phyloP scores from a whole-genome alignment of 2,113 vertebrate genomes.

The Orcinus orca region DNA sequence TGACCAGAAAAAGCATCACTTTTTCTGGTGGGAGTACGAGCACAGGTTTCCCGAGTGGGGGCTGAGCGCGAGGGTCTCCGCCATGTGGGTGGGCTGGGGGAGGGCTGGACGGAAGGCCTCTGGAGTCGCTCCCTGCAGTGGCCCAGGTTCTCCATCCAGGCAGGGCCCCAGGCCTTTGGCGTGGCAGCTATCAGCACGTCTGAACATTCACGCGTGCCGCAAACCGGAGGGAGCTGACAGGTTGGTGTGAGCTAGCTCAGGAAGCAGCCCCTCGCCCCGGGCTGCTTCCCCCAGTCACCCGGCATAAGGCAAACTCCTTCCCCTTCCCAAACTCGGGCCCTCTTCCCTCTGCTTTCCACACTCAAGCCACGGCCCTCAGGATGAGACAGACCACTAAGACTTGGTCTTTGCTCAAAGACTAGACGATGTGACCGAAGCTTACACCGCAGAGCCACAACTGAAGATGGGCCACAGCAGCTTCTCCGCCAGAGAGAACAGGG shows the following conservation, averaged over 20 bases:
- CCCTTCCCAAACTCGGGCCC: not conserved
- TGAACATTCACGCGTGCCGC: not conserved
- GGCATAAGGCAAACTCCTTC: too few species aligned
- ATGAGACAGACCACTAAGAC: not conserved
- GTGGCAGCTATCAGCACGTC: not conserved
- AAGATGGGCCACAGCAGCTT: not conserved
- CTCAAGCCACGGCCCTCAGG: not conserved
- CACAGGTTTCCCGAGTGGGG: not conserved
- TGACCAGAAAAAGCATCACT: not conserved
- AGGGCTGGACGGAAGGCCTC: not conserved
- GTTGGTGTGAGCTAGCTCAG: not conserved
- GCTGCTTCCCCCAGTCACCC: rapidly evolving
- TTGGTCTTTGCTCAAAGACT: not conserved
- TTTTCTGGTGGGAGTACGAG: not conserved
- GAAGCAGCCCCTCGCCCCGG: not conserved
- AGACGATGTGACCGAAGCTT: rapidly evolving
- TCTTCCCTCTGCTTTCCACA: not conserved
- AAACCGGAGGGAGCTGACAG: not conserved
- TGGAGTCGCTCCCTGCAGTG: rapidly evolving
- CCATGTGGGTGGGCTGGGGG: not conserved
- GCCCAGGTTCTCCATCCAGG: not conserved
- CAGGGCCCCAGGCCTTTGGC: not conserved
- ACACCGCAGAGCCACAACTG: not conserved
- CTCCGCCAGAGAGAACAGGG: not conserved
- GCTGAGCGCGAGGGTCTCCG: not conserved